Evolutionary conservation across 2,113 vertebrate species (phyloP).

Genomic region (Oxygymnocypris stewartii): DNA sequence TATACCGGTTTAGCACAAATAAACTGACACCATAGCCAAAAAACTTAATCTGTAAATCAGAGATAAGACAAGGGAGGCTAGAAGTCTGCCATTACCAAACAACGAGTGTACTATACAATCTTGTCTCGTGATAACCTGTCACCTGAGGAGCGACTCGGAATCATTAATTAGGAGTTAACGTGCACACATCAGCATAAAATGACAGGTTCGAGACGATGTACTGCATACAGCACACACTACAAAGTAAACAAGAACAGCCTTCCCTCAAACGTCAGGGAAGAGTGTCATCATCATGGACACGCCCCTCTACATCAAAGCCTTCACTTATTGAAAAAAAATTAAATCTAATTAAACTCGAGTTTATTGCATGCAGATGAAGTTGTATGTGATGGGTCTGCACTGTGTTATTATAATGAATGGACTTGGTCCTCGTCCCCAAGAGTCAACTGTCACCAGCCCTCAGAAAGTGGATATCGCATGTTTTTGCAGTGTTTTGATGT

Average conservation of each 20-base stretch:
- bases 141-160: neutral
- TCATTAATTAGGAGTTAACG: neutral
- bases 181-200: neutral
- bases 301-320: neutral
- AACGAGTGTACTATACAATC: neutral
- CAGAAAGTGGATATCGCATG: neutral
- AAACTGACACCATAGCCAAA: neutral
- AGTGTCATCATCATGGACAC: constrained; percentile 14
- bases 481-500: neutral
- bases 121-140: neutral
- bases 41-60: neutral
- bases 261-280: constrained; percentile 19
- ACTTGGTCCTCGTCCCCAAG: neutral
- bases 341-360: neutral
- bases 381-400: neutral
- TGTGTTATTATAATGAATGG: neutral
- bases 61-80: neutral
- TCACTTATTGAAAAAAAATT: neutral
- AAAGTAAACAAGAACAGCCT: constrained; percentile 18
- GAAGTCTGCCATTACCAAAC: neutral
- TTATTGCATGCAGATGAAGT: neutral
- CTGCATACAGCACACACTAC: neutral
- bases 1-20: neutral
- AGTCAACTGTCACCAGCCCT: neutral
- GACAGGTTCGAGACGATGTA: neutral